phyloP scores from a whole-genome alignment of 2,888 invertebrate genomes.

The Steinernema carpocapsae region DNA sequence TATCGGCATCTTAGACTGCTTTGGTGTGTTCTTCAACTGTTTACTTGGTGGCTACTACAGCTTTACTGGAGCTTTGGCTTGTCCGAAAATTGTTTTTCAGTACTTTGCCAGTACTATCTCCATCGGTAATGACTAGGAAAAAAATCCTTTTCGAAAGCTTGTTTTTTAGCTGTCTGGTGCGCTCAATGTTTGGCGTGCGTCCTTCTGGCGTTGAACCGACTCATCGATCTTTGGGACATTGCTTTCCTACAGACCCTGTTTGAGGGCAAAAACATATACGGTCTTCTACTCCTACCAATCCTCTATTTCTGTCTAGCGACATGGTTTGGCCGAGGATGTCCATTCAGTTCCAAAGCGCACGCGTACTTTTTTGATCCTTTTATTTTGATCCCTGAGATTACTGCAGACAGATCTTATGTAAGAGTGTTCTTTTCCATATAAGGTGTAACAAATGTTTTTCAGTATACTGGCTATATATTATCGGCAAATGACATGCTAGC shows the following conservation, averaged over 20 bases:
- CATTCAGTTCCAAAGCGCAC: constrained; percentile 19
- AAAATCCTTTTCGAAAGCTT: background rate
- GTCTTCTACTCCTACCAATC: background rate
- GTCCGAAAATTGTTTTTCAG: background rate
- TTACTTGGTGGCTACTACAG: background rate
- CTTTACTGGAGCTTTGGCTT: background rate
- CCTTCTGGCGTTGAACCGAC: constrained; percentile 34
- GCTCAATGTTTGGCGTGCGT: constrained; percentile 16
- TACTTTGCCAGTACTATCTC: background rate
- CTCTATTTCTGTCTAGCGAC: background rate
- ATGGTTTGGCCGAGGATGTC: background rate
- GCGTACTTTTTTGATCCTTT: constrained; percentile 38
- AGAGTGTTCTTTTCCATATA: background rate
- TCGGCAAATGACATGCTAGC: constrained; percentile 29
- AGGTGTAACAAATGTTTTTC: background rate
- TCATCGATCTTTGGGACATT: background rate
- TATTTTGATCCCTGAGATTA: background rate
- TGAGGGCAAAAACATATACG: constrained; percentile 11
- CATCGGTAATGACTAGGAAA: background rate
- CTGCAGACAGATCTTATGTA: background rate
- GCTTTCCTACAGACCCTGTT: background rate
- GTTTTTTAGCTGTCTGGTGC: constrained; percentile 22
- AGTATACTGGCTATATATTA: constrained; percentile 9
- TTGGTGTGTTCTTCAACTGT: background rate
- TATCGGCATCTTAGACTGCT: background rate